Base-by-base conservation (phyloP, 2,888 invertebrate species). In the Ligdia adustata region DNA sequence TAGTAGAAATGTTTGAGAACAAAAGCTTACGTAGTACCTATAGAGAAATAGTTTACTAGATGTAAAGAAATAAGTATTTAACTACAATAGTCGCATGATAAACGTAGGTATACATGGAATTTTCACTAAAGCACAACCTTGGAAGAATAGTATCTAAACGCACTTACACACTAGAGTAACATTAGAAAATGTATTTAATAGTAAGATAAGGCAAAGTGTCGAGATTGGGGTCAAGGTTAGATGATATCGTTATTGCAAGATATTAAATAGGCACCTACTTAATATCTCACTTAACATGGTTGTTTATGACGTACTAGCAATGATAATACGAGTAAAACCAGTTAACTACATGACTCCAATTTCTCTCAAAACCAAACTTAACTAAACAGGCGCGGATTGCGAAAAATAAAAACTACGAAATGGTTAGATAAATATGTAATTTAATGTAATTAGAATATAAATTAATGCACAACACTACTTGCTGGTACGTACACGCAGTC, bases 101-200 rank as follows among this genome's bases (percentile, higher is more conserved):
- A 72, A 75, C 58, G 47, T 59, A 70, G 67, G 72, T 79, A 74
- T 69, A 80, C 66, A 50, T 75, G 80, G 79, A 77, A 84, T 86
- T 82, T 79, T 86, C 84, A 86, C 87, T 86, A 86, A 89, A 88
- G 89, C 89, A 89, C 89, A 89, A 90, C 89, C 89, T 82, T 89
- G 87, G 89, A 89, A 88, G 87, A 90, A 86, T 88, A 88, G 86
- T 87, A 88, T 63, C 88, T 90, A 89, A 77, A 84, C 71, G 86
- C 82, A 67, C 87, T 89, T 90, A 89, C 72, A 65, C 41, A 80
- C 87, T 88, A 87, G 73, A 80, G 73, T 82, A 75, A 80, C 75
- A 76, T 84, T 84, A 81, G 80, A 83, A 76, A 81, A 79, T 63
- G 64, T 53, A 72, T 73, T 77, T 79, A 80, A 78, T 85, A 63